Evolutionary conservation across 2,797 vertebrate genomes (phyloP).

Genomic region (Pangasius larnaudii): DNA sequence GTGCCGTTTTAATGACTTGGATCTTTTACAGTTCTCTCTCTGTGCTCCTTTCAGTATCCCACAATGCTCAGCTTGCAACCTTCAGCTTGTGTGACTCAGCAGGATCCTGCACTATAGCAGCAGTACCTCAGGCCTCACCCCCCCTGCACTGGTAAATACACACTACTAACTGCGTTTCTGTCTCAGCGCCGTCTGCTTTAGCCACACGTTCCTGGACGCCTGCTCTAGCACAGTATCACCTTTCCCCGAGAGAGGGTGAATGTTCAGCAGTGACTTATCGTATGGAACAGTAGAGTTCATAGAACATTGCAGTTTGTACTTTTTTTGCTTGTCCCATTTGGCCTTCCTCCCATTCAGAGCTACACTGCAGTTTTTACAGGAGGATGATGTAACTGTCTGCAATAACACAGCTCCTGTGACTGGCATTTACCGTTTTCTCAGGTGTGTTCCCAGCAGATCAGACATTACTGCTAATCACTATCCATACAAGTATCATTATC

Average conservation of each 20-base stretch:
- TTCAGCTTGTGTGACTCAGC: constrained; percentile 38
- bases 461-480: neutral
- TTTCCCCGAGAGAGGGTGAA: neutral
- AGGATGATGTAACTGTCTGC: neutral
- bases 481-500: neutral
- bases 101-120: constrained; percentile 47
- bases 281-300: neutral
- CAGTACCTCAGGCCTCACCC: constrained; percentile 3
- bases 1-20: neutral
- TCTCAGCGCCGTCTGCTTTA: neutral
- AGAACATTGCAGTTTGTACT: neutral
- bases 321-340: neutral
- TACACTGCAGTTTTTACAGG: neutral
- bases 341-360: neutral
- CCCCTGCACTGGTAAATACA: constrained; percentile 39
- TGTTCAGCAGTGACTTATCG: neutral
- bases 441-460: neutral
- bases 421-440: neutral
- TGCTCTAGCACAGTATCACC: neutral
- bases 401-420: no score
- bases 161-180: neutral
- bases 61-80: constrained; percentile 46
- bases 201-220: neutral
- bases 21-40: constrained; percentile 28
- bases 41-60: constrained; percentile 8